A percentile compares a stretch with the other conserved stretches of the same genome.
phyloP scores from a whole-genome alignment of 1,140 invertebrate genomes.

The Riptortus pedestris region DNA sequence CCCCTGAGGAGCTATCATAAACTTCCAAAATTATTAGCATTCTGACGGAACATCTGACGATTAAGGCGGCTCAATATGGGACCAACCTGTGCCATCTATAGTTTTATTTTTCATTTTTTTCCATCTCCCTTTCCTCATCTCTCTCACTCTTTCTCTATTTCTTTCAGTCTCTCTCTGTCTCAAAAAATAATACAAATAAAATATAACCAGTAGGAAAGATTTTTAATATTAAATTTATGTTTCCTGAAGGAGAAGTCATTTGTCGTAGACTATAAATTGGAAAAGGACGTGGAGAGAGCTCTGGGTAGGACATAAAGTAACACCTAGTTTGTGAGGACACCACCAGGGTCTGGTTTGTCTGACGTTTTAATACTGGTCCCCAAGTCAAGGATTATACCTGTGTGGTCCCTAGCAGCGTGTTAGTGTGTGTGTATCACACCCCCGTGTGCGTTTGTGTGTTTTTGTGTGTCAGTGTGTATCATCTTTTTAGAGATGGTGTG shows the following conservation, averaged over 20 bases:
- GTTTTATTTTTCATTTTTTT: not conserved
- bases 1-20: no score
- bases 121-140: not conserved
- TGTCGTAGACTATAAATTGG: not conserved
- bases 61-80: no score
- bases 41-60: no score
- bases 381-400: not conserved
- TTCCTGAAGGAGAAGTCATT: constrained; percentile 8
- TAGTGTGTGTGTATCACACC: no score
- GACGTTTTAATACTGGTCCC: constrained; percentile 4
- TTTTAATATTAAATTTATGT: constrained; percentile 9
- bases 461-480: no score
- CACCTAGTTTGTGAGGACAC: constrained; percentile 9
- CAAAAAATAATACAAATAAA: not conserved
- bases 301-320: not conserved
- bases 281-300: not conserved
- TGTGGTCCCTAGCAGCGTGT: not conserved
- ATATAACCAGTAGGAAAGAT: not conserved
- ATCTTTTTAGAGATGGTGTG: no score
- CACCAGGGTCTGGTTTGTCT: no score
- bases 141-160: not conserved
- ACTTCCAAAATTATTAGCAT: no score
- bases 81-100: not conserved
- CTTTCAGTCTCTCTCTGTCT: not conserved
- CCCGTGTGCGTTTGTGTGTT: no score